A percentile compares a stretch with the other conserved stretches of the same genome.
phyloP scores from a whole-genome alignment of 1,140 invertebrate species.

The Drosophila repletoides region DNA sequence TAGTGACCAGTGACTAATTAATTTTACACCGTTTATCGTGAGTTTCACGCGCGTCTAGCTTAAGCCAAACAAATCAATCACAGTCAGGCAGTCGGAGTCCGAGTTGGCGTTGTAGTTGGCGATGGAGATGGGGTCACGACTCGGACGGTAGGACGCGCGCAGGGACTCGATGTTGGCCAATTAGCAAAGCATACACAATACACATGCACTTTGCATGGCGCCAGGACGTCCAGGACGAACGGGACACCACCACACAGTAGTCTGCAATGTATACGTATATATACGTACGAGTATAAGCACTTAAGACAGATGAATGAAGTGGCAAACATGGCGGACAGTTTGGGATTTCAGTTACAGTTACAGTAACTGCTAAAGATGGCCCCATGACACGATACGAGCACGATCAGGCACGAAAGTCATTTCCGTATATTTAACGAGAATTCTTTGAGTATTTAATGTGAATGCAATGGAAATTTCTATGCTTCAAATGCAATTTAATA shows the following conservation, averaged over 20 bases:
- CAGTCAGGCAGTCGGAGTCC: not conserved
- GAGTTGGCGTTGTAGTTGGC: not conserved
- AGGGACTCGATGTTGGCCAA: constrained; percentile 40
- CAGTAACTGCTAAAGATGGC: constrained; percentile 8
- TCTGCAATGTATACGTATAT: not conserved
- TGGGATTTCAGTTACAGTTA: constrained; percentile 50
- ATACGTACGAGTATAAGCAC: constrained; percentile 43
- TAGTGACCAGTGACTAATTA: constrained; percentile 59
- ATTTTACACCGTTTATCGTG: constrained; percentile 77
- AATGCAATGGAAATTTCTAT: too few species aligned
- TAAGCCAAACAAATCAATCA: constrained; percentile 76
- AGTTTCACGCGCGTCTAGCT: constrained; percentile 59
- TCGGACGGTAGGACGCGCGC: too few species aligned
- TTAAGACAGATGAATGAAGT: constrained; percentile 79
- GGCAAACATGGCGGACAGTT: constrained; percentile 68
- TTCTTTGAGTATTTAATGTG: too few species aligned
- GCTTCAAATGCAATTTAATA: too few species aligned
- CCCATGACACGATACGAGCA: too few species aligned
- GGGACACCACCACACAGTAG: constrained; percentile 8
- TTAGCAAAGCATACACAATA: constrained; percentile 74
- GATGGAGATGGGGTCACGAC: not conserved
- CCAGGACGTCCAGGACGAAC: constrained; percentile 43
- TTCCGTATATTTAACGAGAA: too few species aligned
- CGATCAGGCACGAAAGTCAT: too few species aligned
- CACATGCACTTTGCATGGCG: constrained; percentile 70